These are phyloP conservation scores for Sesia bembeciformis DNA, from an alignment of 2,888 invertebrate genomes.

Conservation along the genomic window DNA sequence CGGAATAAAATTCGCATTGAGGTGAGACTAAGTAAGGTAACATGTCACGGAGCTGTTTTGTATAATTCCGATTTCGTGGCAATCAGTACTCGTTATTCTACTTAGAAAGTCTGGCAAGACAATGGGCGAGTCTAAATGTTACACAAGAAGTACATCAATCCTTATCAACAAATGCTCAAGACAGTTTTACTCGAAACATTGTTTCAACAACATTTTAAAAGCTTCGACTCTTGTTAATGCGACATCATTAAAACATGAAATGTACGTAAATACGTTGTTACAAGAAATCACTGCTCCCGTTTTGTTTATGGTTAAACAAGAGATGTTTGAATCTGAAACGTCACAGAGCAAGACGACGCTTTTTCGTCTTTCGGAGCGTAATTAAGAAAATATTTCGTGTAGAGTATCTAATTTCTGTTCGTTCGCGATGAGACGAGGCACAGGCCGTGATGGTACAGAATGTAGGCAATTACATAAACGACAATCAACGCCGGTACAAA, in stretches of 20 bases:
- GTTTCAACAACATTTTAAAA: constrained; percentile 1
- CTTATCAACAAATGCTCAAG: constrained; percentile 16
- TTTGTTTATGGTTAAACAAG: constrained; percentile 1
- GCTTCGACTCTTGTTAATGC: constrained; percentile 1
- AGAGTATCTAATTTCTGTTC: constrained; percentile 41
- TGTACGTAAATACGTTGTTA: no score
- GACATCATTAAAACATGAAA: no score
- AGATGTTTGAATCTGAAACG: constrained; percentile 19
- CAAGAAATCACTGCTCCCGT: constrained; percentile 7
- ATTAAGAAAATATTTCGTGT: constrained; percentile 55
- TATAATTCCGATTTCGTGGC: constrained; percentile 48
- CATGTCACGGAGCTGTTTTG: constrained; percentile 29
- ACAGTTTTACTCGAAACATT: neutral
- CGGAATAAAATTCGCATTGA: constrained; percentile 24
- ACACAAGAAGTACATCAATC: constrained; percentile 40
- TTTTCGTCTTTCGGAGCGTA: constrained; percentile 33
- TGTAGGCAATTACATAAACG: constrained; percentile 64
- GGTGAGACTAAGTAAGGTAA: constrained; percentile 19
- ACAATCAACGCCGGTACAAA: constrained; percentile 55
- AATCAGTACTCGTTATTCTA: constrained; percentile 37
- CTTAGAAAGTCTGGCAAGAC: constrained; percentile 52
- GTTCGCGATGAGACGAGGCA: constrained; percentile 25
- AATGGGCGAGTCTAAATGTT: constrained; percentile 44
- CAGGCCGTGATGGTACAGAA: constrained; percentile 38
- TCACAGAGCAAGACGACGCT: constrained; percentile 21